Percentiles rank a stretch among this genome's conserved stretches.
These are phyloP conservation scores for Dicyrtoma fusca DNA, from an alignment of 2,888 invertebrate genomes.

Conservation along the genomic window DNA sequence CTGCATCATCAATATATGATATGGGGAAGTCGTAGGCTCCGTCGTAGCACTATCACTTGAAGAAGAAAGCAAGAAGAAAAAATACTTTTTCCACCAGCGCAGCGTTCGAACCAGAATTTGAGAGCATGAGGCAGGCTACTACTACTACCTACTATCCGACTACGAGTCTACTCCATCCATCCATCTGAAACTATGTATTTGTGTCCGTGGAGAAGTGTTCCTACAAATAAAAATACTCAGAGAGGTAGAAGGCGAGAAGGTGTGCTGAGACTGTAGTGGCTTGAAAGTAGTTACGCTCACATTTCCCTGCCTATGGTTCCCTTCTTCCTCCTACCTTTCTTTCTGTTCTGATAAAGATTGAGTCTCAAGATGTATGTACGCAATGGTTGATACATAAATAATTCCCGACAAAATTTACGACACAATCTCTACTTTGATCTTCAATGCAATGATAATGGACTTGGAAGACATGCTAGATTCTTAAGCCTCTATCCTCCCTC, in stretches of 20 bases:
- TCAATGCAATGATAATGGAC: constrained; percentile 24
- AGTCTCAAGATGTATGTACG: constrained; percentile 24
- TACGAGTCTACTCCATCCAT: too few species aligned
- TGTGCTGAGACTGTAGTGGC: neutral
- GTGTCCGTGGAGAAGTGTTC: too few species aligned
- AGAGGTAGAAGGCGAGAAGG: neutral
- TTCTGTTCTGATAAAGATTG: constrained; percentile 23
- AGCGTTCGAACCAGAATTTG: too few species aligned
- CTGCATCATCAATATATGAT: neutral
- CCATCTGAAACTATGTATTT: too few species aligned
- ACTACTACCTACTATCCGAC: too few species aligned
- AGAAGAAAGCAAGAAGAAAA: neutral
- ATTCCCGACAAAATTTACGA: constrained; percentile 30
- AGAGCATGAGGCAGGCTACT: too few species aligned
- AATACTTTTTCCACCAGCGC: constrained; percentile 6
- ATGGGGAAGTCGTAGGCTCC: neutral
- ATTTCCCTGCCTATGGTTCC: neutral
- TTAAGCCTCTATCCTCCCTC: neutral
- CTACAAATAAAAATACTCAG: too few species aligned
- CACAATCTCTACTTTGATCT: constrained; percentile 34
- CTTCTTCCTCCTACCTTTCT: neutral
- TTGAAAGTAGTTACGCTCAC: too few species aligned
- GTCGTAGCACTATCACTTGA: neutral
- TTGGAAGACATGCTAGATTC: constrained; percentile 12
- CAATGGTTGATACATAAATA: constrained; percentile 30